Base-by-base conservation (phyloP, 2,888 invertebrate genomes). In the Mesopsocus fuscifrons region DNA sequence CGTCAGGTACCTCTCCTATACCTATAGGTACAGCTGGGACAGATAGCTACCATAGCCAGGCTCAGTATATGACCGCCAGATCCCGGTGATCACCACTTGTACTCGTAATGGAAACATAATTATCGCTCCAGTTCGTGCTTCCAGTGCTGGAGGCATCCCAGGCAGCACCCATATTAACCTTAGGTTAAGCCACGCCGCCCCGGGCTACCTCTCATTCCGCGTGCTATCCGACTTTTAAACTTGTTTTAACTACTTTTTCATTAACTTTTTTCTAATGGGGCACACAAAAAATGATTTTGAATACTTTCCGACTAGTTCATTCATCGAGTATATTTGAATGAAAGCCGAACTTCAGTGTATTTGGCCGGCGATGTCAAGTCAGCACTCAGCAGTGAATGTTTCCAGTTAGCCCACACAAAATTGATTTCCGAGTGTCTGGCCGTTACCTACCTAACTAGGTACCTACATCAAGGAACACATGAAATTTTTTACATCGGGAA, bases 211-310 rank as follows among this genome's bases (percentile, higher is more conserved):
- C 38, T 38, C 13, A 38, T 38, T 38, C 38, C 38, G 38, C 38
- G 38, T 38, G 38, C 38, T 38, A 38, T 38, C 38, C 38, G 20
- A 38, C 38, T 38, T 38, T 38, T 38, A 38, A 38, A 38, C 38
- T 38, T 38, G 38, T 38, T 38, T 38, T 38, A 38, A 38, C 38
- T 38, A 38, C 38, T 38, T 38, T 38, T 38, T 38, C 38, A 38
- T 38, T 38, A 38, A 38, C 38, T 21, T 38, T 38, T 38, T 38
- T 20, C 20, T 38, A 38, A 38, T 38, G 38, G 38, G 15, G 17
- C 20, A 38, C n/a, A n/a, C 38, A 38, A 38, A 38, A 38, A 38
- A 38, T 20, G n/a, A 38, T 38, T 38, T 38, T 38, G 38, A 38
- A 38, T 38, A 26, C 26, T 26, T 26, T 26, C 26, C 26, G 11